Evolutionary conservation across 2,888 invertebrate species (phyloP).

Genomic region (Caenorhabditis virilis): DNA sequence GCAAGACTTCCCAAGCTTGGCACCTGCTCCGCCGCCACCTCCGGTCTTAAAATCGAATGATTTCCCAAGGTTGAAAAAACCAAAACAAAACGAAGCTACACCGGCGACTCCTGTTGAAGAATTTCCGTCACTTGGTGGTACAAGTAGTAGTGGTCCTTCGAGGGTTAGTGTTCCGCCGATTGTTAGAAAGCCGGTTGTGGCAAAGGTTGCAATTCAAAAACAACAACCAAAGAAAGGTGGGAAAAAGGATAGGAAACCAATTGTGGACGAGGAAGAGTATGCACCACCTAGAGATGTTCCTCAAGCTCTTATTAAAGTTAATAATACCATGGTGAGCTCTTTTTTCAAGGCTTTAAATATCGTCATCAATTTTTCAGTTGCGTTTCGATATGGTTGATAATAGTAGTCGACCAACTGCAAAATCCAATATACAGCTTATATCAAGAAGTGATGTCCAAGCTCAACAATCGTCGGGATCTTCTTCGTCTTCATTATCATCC

Average conservation of each 20-base stretch:
- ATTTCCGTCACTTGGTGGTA: slow-evolving; percentile 39
- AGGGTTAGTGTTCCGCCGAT: slow-evolving; percentile 21
- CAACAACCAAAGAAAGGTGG: slow-evolving; percentile 6
- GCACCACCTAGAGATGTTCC: slow-evolving; percentile 11
- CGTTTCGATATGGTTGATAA: slow-evolving; percentile 30
- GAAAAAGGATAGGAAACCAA: background rate
- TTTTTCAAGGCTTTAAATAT: background rate
- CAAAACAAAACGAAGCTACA: slow-evolving; percentile 12
- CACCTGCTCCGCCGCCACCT: slow-evolving; percentile 14
- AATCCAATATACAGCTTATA: slow-evolving; percentile 35
- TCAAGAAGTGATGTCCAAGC: slow-evolving; percentile 4
- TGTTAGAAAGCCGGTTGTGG: slow-evolving; percentile 9
- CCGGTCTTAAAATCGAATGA: slow-evolving; percentile 30
- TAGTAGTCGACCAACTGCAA: slow-evolving; percentile 8
- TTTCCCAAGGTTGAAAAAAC: slow-evolving; percentile 46
- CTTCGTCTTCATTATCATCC: slow-evolving; percentile 10
- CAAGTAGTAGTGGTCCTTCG: slow-evolving; percentile 11
- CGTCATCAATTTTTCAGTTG: slow-evolving; percentile 1
- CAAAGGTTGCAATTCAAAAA: slow-evolving; percentile 1
- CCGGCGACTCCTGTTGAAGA: slow-evolving; percentile 21
- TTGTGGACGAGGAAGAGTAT: slow-evolving; percentile 13
- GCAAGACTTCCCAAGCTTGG: slow-evolving; percentile 46
- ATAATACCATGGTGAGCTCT: slow-evolving; percentile 7
- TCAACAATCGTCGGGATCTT: background rate
- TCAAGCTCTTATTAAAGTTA: slow-evolving; percentile 26